These are phyloP conservation scores for Poecilia velifera DNA, from an alignment of 2,797 vertebrate species.

Conservation along the genomic window DNA sequence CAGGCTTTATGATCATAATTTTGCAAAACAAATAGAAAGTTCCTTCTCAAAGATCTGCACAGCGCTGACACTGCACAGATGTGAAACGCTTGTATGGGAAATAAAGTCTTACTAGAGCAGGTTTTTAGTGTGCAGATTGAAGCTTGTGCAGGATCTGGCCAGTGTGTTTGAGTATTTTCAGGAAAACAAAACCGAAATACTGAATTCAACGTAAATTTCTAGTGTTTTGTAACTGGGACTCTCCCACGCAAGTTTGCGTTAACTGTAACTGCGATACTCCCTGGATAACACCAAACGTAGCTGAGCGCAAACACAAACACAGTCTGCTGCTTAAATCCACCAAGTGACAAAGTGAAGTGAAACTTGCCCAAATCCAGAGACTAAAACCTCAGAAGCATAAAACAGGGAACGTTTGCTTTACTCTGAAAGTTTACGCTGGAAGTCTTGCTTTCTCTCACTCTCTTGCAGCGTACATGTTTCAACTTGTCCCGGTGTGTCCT, in stretches of 20 bases:
- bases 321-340: conserved; percentile 62
- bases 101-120: conserved; percentile 32
- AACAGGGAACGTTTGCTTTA: not conserved
- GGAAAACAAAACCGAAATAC: conserved; percentile 58
- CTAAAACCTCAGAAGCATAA: not conserved
- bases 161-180: conserved; percentile 74
- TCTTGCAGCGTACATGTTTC: not conserved
- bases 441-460: not conserved
- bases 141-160: conserved; percentile 57
- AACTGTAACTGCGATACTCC: conserved; percentile 68
- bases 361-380: not conserved
- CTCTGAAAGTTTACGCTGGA: not conserved
- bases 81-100: conserved; percentile 31
- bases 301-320: conserved; percentile 57
- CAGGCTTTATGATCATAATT: conserved; percentile 61
- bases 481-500: not conserved
- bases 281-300: conserved; percentile 71
- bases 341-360: conserved; percentile 40
- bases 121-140: conserved; percentile 44
- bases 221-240: conserved; percentile 82
- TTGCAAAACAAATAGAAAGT: conserved; percentile 60
- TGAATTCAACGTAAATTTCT: conserved; percentile 79
- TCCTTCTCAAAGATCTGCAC: conserved; percentile 38
- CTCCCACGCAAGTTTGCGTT: conserved; percentile 78
- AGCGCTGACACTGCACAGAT: conserved; percentile 19